Percentiles rank a stretch among this genome's conserved stretches.
Evolutionary conservation across 2,113 vertebrate species (phyloP).

Genomic region (Phalacrocorax pelagicus): DNA sequence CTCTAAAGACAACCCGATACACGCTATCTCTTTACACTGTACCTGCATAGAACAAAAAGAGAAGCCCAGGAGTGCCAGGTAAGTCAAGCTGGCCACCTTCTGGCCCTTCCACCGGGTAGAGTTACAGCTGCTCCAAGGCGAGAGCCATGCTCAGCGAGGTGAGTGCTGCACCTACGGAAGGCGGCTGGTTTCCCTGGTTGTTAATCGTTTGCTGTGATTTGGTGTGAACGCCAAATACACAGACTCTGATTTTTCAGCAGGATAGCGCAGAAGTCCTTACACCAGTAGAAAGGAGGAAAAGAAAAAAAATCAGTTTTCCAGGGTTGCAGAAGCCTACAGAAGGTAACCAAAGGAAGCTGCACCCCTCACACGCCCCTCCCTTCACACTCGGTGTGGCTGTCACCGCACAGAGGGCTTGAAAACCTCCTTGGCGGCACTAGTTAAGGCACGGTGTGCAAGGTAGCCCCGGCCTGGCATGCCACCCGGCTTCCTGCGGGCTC

Average conservation of each 20-base stretch:
- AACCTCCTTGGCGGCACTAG: background rate
- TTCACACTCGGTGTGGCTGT: background rate
- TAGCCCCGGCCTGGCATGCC: fast-evolving
- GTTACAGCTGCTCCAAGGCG: background rate
- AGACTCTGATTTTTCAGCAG: background rate
- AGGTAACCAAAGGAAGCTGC: background rate
- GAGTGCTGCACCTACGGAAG: background rate
- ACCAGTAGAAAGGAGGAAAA: background rate
- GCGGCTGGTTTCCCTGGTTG: background rate
- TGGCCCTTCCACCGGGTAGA: fast-evolving
- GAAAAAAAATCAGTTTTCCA: background rate
- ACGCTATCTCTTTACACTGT: background rate
- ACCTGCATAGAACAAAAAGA: background rate
- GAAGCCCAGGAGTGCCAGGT: background rate
- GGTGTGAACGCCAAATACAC: background rate
- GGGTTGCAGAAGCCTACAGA: background rate
- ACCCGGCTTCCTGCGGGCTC: background rate
- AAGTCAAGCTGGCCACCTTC: background rate
- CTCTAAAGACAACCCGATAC: background rate
- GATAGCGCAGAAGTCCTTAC: background rate
- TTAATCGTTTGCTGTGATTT: background rate
- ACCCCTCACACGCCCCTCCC: fast-evolving
- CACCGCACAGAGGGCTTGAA: background rate
- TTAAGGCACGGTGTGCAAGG: background rate
- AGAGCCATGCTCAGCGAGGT: background rate